Base-by-base conservation (phyloP, 2,888 invertebrate species). In the Hofmannophila pseudospretella region DNA sequence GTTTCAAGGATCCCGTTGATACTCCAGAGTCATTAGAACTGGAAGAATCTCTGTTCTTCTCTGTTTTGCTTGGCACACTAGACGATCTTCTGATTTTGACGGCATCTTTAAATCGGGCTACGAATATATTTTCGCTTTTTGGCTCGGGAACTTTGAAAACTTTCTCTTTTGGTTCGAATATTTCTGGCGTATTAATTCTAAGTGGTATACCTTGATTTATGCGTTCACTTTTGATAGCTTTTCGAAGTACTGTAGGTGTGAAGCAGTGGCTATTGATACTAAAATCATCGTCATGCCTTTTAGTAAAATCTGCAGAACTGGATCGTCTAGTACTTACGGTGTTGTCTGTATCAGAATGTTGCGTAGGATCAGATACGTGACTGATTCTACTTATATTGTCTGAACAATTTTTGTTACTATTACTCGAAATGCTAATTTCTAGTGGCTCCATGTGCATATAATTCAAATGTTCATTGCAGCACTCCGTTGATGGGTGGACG, bases 21-120 rank as follows among this genome's bases (percentile, higher is more conserved):
- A 92, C 91, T 0, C 92, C 92, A 0, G 92, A 92, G 53, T 92
- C 92, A 53, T 91, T 92, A 3, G 92, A 92, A 56, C 91, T 91
- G 0, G 92, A 91, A 0, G 92, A 92, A 50, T 92, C 92, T 39
- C 92, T 73, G 42, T 92, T 92, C 46, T 90, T 90, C 4, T 90
- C 90, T 0, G 90, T 88, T 65, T 92, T 92, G 46, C 91, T 92
- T 1, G 92, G 92, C 0, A 91, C 91, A 46, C 91, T 91, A 0
- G 91, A 91, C 0, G 92, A 92, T 23, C 92, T 76, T 20, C 92
- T 77, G 12, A 91, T 91, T 58, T 91, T 90, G 0, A 91, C 90
- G 1, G 88, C 88, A 25, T 88, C 85, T 30, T 86, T 77, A 32
- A 89, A 88, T 31, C 86, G 74, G 1, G 84, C 73, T 0, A 82